Conservation (phyloP, 2,888 invertebrate species). For the Dasypolia templi region DNA sequence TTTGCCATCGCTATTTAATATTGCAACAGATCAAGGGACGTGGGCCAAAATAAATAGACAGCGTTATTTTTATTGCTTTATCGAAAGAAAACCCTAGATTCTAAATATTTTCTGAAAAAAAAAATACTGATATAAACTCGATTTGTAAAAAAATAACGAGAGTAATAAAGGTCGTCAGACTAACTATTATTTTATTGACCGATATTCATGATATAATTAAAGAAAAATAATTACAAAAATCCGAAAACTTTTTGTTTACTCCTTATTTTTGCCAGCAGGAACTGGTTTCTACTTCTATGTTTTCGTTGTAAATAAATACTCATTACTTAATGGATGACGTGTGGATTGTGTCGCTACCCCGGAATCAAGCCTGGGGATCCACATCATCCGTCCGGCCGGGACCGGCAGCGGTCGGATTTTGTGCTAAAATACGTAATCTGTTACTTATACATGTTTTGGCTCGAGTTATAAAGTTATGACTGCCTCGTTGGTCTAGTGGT, state of each 20-base stretch:
- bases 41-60: slow-evolving; percentile 62
- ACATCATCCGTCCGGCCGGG: slow-evolving; percentile 63
- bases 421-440: slow-evolving; percentile 75
- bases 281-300: background rate
- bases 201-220: background rate
- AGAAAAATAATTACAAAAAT: background rate
- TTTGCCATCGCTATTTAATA: slow-evolving; percentile 82
- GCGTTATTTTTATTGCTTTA: background rate
- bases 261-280: background rate
- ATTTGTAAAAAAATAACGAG: background rate
- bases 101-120: background rate
- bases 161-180: no score
- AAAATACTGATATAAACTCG: background rate
- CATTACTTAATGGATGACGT: background rate
- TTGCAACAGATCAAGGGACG: slow-evolving; percentile 70
- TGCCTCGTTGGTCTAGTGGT: no score
- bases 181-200: no score
- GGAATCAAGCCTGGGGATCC: slow-evolving; percentile 58
- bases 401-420: slow-evolving; percentile 67
- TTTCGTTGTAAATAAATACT: background rate
- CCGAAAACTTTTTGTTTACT: background rate
- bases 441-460: slow-evolving; percentile 22
- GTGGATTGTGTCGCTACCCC: slow-evolving; percentile 70
- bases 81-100: background rate
- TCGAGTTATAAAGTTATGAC: no score